Conservation (phyloP, 2,888 invertebrate species). For the Pelosia muscerda region DNA sequence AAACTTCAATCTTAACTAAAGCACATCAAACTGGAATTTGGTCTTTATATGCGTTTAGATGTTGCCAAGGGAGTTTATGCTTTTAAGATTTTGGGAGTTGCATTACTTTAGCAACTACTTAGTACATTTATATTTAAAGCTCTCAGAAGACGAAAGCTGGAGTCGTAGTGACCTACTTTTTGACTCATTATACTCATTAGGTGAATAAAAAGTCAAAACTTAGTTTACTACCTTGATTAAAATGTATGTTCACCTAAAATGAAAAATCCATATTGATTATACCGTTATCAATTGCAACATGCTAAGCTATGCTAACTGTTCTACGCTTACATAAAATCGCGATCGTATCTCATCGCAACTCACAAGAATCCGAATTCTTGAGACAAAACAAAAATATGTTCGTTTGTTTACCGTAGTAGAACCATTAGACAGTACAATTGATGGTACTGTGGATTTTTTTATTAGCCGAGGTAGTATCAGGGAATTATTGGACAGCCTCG, state of each 20-base stretch:
- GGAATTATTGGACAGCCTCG: too few species aligned
- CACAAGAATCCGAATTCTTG: too few species aligned
- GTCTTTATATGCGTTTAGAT: conserved; percentile 21
- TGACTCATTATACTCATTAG: conserved; percentile 24
- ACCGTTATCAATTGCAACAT: not conserved
- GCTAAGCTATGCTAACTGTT: too few species aligned
- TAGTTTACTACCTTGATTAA: not conserved
- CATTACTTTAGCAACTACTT: conserved; percentile 32
- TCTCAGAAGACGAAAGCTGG: conserved; percentile 25
- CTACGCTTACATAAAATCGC: too few species aligned
- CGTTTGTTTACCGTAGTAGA: too few species aligned
- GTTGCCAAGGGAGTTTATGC: conserved; percentile 24
- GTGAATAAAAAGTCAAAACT: not conserved
- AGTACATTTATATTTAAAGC: conserved; percentile 32
- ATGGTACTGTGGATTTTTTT: too few species aligned
- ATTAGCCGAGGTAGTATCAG: too few species aligned
- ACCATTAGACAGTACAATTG: too few species aligned
- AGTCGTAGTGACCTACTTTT: conserved; percentile 42
- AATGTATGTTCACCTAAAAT: not conserved
- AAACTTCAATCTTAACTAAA: not conserved
- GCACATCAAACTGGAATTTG: conserved; percentile 9
- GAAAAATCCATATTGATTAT: not conserved
- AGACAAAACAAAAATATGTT: too few species aligned
- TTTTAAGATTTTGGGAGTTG: conserved; percentile 42
- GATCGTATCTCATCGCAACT: too few species aligned